A percentile compares a stretch with the other conserved stretches of the same genome.
These are phyloP conservation scores for Alligator mississippiensis DNA, from an alignment of 2,113 vertebrate genomes.

Conservation along the genomic window DNA sequence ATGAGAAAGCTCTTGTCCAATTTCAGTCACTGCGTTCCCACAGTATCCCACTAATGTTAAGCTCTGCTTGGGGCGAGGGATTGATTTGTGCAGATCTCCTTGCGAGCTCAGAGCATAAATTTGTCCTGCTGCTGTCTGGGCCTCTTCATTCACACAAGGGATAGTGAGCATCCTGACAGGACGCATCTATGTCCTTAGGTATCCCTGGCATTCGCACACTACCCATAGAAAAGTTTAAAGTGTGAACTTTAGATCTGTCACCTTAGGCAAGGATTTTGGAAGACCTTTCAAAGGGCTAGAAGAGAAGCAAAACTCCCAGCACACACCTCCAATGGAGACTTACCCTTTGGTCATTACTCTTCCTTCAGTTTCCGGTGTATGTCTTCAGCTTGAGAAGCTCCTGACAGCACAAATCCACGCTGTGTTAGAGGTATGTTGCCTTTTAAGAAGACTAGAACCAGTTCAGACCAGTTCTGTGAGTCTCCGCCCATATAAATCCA, in stretches of 20 bases:
- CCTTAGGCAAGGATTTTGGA: background rate
- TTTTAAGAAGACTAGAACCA: slow-evolving; percentile 21
- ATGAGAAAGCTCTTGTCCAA: background rate
- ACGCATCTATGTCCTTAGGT: background rate
- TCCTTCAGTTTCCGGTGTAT: background rate
- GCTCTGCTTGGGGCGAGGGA: accelerated
- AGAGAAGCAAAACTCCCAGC: background rate
- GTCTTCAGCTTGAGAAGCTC: background rate
- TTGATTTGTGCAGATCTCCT: background rate
- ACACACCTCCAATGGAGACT: accelerated
- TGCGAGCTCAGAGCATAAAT: background rate
- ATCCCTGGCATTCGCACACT: background rate
- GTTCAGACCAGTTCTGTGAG: slow-evolving; percentile 3
- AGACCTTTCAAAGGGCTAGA: background rate
- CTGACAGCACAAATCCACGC: background rate
- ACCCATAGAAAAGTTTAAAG: background rate
- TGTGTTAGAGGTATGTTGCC: background rate
- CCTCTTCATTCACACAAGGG: background rate
- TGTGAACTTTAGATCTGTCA: background rate
- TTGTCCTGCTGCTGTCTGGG: background rate
- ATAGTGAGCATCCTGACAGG: accelerated
- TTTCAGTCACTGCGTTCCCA: background rate
- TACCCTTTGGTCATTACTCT: background rate
- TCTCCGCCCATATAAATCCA: slow-evolving; percentile 31
- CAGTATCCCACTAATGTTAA: background rate